Evolutionary conservation across 2,888 invertebrate genomes (phyloP).

Genomic region (Tenthredo livida): DNA sequence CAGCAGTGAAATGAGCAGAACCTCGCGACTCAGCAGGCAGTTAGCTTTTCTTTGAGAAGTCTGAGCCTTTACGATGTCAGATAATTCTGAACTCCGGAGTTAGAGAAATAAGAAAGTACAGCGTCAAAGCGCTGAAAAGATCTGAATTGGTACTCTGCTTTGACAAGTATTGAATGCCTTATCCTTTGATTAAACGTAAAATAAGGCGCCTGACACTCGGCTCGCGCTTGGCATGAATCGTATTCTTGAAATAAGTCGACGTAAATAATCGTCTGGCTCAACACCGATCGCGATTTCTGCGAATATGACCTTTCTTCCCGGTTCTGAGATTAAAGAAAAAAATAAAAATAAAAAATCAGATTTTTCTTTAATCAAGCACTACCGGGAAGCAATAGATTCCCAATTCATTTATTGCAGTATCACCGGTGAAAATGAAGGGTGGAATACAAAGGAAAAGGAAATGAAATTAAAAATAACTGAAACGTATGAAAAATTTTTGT

Average conservation of each 20-base stretch:
- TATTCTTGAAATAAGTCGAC: background rate
- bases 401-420: background rate
- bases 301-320: background rate
- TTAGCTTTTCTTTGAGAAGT: slow-evolving; percentile 15
- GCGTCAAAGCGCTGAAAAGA: slow-evolving; percentile 21
- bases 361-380: background rate
- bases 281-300: background rate
- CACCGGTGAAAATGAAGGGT: background rate
- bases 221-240: background rate
- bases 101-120: slow-evolving; percentile 35
- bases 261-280: background rate
- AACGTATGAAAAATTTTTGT: background rate
- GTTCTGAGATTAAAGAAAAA: background rate
- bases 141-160: slow-evolving; percentile 28
- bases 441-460: background rate
- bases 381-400: background rate
- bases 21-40: background rate
- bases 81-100: background rate
- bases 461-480: background rate
- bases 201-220: background rate
- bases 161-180: slow-evolving; percentile 24
- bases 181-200: slow-evolving; percentile 29
- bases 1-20: slow-evolving; percentile 7
- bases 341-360: background rate
- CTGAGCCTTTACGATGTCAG: background rate